Evolutionary conservation across 2,888 invertebrate species (phyloP).

Genomic region (Steinernema hermaphroditum): DNA sequence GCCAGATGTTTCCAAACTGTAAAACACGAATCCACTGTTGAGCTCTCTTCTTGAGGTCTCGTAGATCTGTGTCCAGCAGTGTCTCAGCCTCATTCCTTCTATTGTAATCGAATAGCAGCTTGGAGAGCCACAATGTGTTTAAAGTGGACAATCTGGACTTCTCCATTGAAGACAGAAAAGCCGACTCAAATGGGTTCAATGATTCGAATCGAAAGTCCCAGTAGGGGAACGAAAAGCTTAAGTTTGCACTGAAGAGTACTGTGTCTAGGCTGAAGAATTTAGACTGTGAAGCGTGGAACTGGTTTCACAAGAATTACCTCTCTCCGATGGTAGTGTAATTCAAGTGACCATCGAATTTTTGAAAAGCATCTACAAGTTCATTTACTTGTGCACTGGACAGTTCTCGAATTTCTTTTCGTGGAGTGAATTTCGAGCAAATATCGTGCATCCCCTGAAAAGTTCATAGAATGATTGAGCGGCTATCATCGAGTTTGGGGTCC

Average conservation of each 20-base stretch:
- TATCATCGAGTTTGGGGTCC: no score
- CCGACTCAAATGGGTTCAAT: constrained; percentile 9
- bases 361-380: background rate
- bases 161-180: background rate
- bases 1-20: constrained; percentile 19
- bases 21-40: constrained; percentile 18
- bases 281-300: background rate
- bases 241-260: background rate
- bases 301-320: background rate
- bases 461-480: no score
- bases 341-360: background rate
- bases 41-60: background rate
- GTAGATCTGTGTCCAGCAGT: background rate
- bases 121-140: constrained; percentile 7
- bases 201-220: constrained; percentile 21
- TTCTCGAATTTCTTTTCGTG: constrained; percentile 5
- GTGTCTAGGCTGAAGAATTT: constrained; percentile 7
- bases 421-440: constrained; percentile 7
- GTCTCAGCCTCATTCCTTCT: background rate
- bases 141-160: background rate
- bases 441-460: constrained; percentile 1
- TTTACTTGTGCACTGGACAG: background rate
- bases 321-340: background rate
- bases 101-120: background rate
- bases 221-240: background rate